Conservation (phyloP, 1,140 invertebrate genomes). For the Stratiolaelaps scimitus region DNA sequence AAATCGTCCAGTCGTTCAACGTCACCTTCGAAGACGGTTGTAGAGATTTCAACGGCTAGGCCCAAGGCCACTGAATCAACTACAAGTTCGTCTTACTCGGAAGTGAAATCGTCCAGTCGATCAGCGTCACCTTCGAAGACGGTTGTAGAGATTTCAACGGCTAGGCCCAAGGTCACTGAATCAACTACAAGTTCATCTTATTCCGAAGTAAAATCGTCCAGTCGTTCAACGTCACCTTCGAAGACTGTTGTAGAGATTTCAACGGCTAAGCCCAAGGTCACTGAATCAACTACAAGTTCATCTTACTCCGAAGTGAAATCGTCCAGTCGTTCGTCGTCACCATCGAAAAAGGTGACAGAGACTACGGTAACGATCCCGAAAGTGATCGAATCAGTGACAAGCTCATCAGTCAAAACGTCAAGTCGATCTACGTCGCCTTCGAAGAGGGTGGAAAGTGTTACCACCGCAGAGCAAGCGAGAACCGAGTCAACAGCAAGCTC, state of each 20-base stretch:
- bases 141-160: neutral
- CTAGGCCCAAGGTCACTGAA: neutral
- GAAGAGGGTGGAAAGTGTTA: no score
- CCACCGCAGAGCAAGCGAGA: no score
- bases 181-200: no score
- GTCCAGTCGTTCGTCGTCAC: neutral
- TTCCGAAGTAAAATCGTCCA: neutral
- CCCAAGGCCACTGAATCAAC: no score
- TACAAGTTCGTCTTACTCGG: neutral
- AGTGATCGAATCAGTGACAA: neutral
- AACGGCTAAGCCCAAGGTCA: neutral
- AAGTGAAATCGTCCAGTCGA: neutral
- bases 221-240: neutral
- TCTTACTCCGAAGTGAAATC: neutral
- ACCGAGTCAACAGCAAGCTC: slow-evolving; percentile 3
- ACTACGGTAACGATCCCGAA: neutral
- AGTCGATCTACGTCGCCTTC: no score
- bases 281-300: neutral
- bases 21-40: neutral
- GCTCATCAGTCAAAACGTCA: slow-evolving; percentile 3
- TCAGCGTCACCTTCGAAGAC: neutral
- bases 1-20: neutral
- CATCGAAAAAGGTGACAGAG: neutral
- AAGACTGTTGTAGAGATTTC: neutral
- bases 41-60: neutral